Percentiles rank a stretch among this genome's conserved stretches.
These are phyloP conservation scores for Muscicapa adusta DNA, from an alignment of 2,113 vertebrate species.

Conservation along the genomic window DNA sequence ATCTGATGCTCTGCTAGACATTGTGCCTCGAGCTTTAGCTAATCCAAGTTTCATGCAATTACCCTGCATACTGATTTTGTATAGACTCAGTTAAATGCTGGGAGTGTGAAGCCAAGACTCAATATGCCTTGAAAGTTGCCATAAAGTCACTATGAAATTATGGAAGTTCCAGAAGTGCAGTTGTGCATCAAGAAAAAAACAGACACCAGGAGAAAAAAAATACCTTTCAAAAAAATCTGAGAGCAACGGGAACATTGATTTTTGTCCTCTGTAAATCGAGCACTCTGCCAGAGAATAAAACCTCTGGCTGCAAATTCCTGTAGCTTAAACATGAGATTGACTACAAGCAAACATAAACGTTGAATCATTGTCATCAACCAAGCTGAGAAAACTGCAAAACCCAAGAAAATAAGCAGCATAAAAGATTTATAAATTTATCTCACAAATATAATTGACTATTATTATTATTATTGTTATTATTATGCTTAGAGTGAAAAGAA, in stretches of 20 bases:
- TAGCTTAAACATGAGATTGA: not conserved
- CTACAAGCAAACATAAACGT: not conserved
- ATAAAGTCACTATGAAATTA: not conserved
- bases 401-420: not conserved
- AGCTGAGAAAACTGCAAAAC: not conserved
- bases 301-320: not conserved
- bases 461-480: not conserved
- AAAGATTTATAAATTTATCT: not conserved
- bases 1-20: not conserved
- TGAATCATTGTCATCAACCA: not conserved
- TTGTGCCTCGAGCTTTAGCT: not conserved
- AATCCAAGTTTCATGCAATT: conserved; percentile 6
- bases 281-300: not conserved
- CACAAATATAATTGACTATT: not conserved
- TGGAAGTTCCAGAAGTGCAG: not conserved
- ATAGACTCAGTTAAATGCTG: conserved; percentile 12
- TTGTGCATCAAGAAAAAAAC: not conserved
- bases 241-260: not conserved
- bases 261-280: not conserved
- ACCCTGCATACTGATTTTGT: conserved; percentile 1
- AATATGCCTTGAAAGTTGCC: not conserved
- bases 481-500: not conserved
- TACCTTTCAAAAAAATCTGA: not conserved
- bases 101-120: conserved; percentile 8
- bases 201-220: no score